A percentile compares a stretch with the other conserved stretches of the same genome.
These are phyloP conservation scores for Proisotoma minuta DNA, from an alignment of 2,888 invertebrate species.

Conservation along the genomic window DNA sequence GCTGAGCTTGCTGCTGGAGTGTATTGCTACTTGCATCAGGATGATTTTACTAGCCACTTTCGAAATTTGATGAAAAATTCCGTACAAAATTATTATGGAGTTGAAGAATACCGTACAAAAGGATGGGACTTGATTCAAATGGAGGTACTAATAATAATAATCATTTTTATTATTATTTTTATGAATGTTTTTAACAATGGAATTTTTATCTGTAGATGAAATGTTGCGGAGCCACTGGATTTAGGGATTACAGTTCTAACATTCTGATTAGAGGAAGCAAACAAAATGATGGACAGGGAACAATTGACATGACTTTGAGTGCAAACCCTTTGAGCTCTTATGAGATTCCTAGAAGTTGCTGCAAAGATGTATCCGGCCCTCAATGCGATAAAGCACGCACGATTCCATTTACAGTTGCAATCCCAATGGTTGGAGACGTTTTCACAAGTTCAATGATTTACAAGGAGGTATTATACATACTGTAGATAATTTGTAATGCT, in stretches of 20 bases:
- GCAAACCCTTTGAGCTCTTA: constrained; percentile 30
- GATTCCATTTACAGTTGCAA: constrained; percentile 33
- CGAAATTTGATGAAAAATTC: constrained; percentile 40
- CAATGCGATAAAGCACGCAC: constrained; percentile 35
- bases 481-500: neutral
- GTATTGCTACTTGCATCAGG: constrained; percentile 41
- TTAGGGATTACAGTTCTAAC: constrained; percentile 41
- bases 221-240: constrained; percentile 44
- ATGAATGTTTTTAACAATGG: neutral
- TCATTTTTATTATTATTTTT: neutral
- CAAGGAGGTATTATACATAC: constrained; percentile 31
- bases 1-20: constrained; percentile 45
- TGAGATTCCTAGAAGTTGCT: constrained; percentile 42
- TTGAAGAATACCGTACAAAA: constrained; percentile 38
- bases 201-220: constrained; percentile 32
- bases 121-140: constrained; percentile 45
- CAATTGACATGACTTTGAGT: constrained; percentile 46
- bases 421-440: constrained; percentile 34
- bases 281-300: constrained; percentile 26
- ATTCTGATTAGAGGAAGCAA: constrained; percentile 25
- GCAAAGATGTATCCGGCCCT: constrained; percentile 28
- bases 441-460: constrained; percentile 34
- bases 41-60: constrained; percentile 43
- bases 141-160: constrained; percentile 25
- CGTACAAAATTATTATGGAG: constrained; percentile 40